Base-by-base conservation (phyloP, 2,888 invertebrate species). In the Phania funesta region DNA sequence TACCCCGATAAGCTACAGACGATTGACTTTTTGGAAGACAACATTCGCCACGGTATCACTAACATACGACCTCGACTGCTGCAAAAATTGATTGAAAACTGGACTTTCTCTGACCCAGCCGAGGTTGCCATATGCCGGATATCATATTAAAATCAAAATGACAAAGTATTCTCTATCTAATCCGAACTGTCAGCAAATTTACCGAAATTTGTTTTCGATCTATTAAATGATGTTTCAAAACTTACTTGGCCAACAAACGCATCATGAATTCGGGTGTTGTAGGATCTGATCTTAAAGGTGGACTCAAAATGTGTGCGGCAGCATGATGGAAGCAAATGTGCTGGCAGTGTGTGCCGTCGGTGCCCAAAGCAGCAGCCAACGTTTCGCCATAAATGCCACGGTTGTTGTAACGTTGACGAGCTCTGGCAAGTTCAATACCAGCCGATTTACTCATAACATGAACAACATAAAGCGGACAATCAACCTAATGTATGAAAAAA, bases 401-500 rank as follows among this genome's bases (percentile, higher is more conserved):
- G 84, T 92, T 93, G 83, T 92, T 92, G 16, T 92, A 92, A 65
- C 94, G 92, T 58, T 87, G 85, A 84, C 94, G 93, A 11, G 96
- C 96, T 38, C 92, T 91, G 44, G 94, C 94, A 86, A 99, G 91
- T 80, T 95, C 95, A 84, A 95, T 93, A 75, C 96, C 97, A 2
- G 99, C 98, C 83, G 95, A 94, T 92, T 95, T 96, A 88, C 98
- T 97, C 99, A 99, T 99, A 89, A 99, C 96, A 93, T 99, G 99
- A 87, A 99, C 99, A 87, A 99, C 95, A 93, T 97, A 97, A 83
- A 99, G 93, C 3, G 99, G 99, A 86, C 91, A 91, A 83, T 89
- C 89, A 18, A 87, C 87, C 82, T 82, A 8, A 44, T 16, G 16
- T 38, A 44, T 18, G 18, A 16, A 44, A 44, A 3, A 44, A 35